Evolutionary conservation across 2,888 invertebrate genomes (phyloP).

Genomic region (Drosophila helvetica): DNA sequence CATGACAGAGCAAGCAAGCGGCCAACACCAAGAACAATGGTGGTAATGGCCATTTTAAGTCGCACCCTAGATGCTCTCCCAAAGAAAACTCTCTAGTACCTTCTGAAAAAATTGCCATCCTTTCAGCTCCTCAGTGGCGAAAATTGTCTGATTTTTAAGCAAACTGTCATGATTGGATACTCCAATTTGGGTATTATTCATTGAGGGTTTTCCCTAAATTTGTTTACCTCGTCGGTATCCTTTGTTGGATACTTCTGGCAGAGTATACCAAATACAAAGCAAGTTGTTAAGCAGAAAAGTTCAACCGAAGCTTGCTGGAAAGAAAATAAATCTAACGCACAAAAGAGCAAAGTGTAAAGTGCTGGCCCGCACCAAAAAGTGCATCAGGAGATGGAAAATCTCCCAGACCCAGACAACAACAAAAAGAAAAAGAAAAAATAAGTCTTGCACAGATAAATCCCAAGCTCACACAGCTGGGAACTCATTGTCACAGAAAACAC

Average conservation of each 20-base stretch:
- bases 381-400: constrained; percentile 3
- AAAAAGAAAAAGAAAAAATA: constrained; percentile 2
- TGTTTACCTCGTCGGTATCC: neutral
- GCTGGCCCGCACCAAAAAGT: constrained; percentile 1
- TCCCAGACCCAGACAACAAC: constrained; percentile 18
- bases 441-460: neutral
- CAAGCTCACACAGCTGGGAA: constrained; percentile 19
- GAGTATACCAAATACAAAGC: neutral
- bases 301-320: constrained; percentile 10
- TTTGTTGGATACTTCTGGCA: neutral
- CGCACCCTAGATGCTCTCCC: neutral
- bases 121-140: no score
- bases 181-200: no score
- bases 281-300: neutral
- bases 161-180: neutral
- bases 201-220: neutral
- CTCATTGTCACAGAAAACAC: constrained; percentile 15
- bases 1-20: constrained; percentile 55
- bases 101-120: neutral
- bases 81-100: neutral
- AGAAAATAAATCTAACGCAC: neutral
- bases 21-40: constrained; percentile 21
- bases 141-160: neutral
- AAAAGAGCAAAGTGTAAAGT: neutral
- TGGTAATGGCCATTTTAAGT: neutral